A percentile compares a stretch with the other conserved stretches of the same genome.
Conservation (phyloP, 2,888 invertebrate species). For the Campopleginae sp. region DNA sequence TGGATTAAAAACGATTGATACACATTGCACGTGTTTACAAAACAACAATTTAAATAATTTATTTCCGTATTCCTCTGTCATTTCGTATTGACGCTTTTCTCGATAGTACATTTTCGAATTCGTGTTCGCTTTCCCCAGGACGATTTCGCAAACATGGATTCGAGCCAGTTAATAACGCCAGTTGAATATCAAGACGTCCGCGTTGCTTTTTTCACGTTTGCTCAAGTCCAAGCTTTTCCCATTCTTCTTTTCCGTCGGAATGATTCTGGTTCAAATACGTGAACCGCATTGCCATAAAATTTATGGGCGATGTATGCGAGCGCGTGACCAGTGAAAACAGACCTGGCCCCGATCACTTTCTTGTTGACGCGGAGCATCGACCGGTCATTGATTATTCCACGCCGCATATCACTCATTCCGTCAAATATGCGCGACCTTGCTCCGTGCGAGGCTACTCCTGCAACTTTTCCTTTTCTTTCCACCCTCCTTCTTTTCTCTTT, state of each 20-base stretch:
- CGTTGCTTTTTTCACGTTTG: background rate
- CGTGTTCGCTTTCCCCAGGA: slow-evolving; percentile 53
- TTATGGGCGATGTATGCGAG: slow-evolving; percentile 45
- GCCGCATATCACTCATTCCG: slow-evolving; percentile 15
- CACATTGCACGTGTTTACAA: slow-evolving; percentile 19
- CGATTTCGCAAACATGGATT: slow-evolving; percentile 67
- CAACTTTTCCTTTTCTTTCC: slow-evolving; percentile 38
- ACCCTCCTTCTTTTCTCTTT: slow-evolving; percentile 11
- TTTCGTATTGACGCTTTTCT: slow-evolving; percentile 19
- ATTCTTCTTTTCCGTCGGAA: slow-evolving; percentile 27
- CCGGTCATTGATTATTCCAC: slow-evolving; percentile 51
- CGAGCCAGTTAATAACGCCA: slow-evolving; percentile 52
- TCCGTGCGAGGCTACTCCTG: background rate
- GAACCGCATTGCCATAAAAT: slow-evolving; percentile 56
- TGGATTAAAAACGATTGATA: slow-evolving; percentile 8
- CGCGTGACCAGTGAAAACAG: slow-evolving; percentile 58
- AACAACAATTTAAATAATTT: background rate
- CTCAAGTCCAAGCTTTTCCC: background rate
- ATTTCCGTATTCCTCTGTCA: slow-evolving; percentile 37
- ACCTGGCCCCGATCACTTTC: slow-evolving; percentile 48
- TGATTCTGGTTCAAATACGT: slow-evolving; percentile 52
- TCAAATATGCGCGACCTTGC: slow-evolving; percentile 51
- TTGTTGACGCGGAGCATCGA: slow-evolving; percentile 35
- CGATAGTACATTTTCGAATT: slow-evolving; percentile 58
- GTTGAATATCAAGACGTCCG: slow-evolving; percentile 39